Conservation (phyloP, 2,888 invertebrate genomes). For the Trachelus iudaicus region DNA sequence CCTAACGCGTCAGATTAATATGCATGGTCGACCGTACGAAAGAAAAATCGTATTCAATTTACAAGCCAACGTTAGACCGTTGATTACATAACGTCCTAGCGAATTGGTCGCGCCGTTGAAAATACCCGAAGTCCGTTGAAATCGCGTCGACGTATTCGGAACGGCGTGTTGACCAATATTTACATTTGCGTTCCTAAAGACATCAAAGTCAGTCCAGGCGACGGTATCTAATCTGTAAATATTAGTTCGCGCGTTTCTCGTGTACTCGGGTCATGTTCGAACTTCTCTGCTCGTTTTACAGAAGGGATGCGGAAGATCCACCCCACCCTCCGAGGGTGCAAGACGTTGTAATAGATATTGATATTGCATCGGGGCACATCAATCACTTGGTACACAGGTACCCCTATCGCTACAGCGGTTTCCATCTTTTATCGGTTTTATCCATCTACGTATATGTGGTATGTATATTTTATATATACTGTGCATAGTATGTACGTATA, state of each 20-base stretch:
- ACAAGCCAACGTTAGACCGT: slow-evolving; percentile 20
- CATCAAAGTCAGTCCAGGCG: not conserved
- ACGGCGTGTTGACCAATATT: not conserved
- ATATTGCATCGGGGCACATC: slow-evolving; percentile 4
- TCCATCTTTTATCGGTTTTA: not conserved
- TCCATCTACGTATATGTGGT: not conserved
- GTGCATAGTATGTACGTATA: not conserved
- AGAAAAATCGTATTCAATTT: slow-evolving; percentile 50
- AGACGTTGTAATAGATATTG: slow-evolving; percentile 7
- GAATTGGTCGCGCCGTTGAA: no score
- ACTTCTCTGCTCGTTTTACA: not conserved
- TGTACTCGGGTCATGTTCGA: not conserved
- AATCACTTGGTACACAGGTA: slow-evolving; percentile 7
- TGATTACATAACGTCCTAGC: no score
- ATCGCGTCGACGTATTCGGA: not conserved
- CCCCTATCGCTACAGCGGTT: not conserved
- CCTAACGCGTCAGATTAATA: slow-evolving; percentile 34
- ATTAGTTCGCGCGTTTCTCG: not conserved
- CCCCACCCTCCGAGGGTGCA: not conserved
- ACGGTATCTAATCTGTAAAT: no score
- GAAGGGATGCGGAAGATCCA: slow-evolving; percentile 2
- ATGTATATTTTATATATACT: not conserved
- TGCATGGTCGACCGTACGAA: slow-evolving; percentile 48
- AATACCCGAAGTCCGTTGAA: not conserved
- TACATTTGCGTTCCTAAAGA: not conserved